Percentiles rank a stretch among this genome's conserved stretches.
phyloP scores from a whole-genome alignment of 2,113 vertebrate genomes.

The Actenoides lindsayi region DNA sequence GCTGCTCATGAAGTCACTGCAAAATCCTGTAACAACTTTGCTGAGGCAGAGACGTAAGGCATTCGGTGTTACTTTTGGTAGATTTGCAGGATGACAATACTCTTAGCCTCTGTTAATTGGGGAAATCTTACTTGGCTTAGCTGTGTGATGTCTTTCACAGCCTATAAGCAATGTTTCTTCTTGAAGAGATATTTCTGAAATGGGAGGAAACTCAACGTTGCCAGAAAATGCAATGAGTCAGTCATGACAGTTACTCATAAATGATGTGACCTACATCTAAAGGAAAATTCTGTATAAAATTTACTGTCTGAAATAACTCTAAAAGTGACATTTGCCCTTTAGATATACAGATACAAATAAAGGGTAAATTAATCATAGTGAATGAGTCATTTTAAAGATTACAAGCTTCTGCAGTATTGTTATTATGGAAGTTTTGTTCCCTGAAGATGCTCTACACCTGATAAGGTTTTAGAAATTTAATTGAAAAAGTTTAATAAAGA shows the following conservation, averaged over 20 bases:
- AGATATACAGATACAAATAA: constrained; percentile 64
- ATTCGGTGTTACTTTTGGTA: background rate
- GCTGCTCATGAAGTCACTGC: background rate
- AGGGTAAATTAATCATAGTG: constrained; percentile 64
- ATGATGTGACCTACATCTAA: constrained; percentile 31
- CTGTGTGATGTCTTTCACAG: background rate
- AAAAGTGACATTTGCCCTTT: constrained; percentile 66
- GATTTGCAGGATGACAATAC: background rate
- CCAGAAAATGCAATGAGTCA: constrained; percentile 4
- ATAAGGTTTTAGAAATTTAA: constrained; percentile 71
- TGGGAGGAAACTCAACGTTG: background rate
- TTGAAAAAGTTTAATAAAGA: constrained; percentile 70
- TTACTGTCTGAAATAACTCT: constrained; percentile 24
- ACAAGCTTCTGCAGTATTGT: constrained; percentile 6
- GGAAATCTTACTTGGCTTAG: background rate
- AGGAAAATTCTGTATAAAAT: constrained; percentile 51
- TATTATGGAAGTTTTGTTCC: constrained; percentile 42
- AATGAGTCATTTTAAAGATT: constrained; percentile 64
- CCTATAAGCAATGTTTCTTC: background rate
- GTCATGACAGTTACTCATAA: background rate
- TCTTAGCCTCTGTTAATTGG: background rate
- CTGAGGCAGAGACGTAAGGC: background rate
- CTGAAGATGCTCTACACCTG: constrained; percentile 42
- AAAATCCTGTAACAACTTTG: background rate
- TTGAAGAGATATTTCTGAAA: background rate